phyloP scores from a whole-genome alignment of 2,888 invertebrate species.

The Alloplasta piceator region DNA sequence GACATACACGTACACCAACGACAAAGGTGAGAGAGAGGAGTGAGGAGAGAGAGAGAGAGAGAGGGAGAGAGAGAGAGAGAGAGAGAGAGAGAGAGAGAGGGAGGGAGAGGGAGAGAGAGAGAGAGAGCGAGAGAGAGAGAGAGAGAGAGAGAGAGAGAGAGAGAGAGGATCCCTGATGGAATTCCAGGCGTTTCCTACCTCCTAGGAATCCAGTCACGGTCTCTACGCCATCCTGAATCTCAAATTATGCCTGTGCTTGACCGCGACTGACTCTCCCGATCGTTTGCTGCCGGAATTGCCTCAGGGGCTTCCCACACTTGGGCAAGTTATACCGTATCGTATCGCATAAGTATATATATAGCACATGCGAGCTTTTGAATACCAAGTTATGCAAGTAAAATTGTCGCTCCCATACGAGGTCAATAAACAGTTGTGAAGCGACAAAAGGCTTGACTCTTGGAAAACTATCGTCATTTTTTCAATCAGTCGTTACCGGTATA shows the following conservation, averaged over 20 bases:
- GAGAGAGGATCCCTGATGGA: slow-evolving; percentile 41
- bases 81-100: slow-evolving; percentile 11
- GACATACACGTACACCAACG: slow-evolving; percentile 3
- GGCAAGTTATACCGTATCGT: slow-evolving; percentile 54
- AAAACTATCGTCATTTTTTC: slow-evolving; percentile 21
- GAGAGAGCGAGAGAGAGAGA: too few relatives aligned
- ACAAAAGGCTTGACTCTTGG: not conserved
- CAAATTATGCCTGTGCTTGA: slow-evolving; percentile 61
- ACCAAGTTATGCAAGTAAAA: slow-evolving; percentile 47
- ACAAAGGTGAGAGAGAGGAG: slow-evolving; percentile 9
- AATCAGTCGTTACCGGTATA: too few relatives aligned
- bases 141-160: not conserved
- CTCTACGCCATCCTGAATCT: slow-evolving; percentile 62
- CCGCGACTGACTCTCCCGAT: slow-evolving; percentile 48
- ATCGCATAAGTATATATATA: slow-evolving; percentile 26
- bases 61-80: slow-evolving; percentile 1
- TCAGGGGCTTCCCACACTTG: slow-evolving; percentile 58
- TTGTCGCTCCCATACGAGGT: slow-evolving; percentile 28
- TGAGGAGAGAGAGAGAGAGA: too few relatives aligned
- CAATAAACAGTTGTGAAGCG: slow-evolving; percentile 1
- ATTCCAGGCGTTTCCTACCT: slow-evolving; percentile 63
- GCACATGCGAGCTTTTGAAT: slow-evolving; percentile 30
- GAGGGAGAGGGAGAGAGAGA: slow-evolving; percentile 11
- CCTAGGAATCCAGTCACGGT: slow-evolving; percentile 62
- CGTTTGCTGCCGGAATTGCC: slow-evolving; percentile 58